Percentiles rank a stretch among this genome's conserved stretches.
phyloP scores from a whole-genome alignment of 2,888 invertebrate genomes.

The Coelinius sp. region DNA sequence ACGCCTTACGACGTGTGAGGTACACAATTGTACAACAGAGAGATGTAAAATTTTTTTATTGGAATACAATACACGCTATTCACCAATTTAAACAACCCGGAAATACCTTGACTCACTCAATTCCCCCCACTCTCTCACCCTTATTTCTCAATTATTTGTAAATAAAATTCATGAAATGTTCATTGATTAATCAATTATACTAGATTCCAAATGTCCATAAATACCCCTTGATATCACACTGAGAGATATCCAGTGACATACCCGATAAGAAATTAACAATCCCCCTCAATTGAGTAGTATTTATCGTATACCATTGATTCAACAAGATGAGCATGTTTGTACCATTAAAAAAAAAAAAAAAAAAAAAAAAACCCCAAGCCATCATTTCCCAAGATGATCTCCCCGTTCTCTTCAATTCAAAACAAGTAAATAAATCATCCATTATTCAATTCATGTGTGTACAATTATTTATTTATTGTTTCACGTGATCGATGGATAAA shows the following conservation, averaged over 20 bases:
- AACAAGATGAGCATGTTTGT: neutral
- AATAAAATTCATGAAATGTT: too few species aligned
- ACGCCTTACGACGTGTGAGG: slow-evolving; percentile 33
- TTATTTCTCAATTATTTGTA: neutral
- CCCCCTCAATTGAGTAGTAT: neutral
- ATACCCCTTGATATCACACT: too few species aligned
- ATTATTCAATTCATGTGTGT: slow-evolving; percentile 6
- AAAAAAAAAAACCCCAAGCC: too few species aligned
- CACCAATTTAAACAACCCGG: slow-evolving; percentile 33
- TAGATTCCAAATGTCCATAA: too few species aligned
- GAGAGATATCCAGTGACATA: too few species aligned
- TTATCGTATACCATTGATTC: neutral
- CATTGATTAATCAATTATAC: too few species aligned
- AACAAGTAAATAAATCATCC: neutral
- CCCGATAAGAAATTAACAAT: too few species aligned
- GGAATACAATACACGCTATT: slow-evolving; percentile 39
- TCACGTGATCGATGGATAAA: neutral
- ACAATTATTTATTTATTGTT: neutral
- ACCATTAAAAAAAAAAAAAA: neutral
- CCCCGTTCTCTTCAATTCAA: neutral
- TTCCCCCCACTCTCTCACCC: too few species aligned
- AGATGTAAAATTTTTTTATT: slow-evolving; percentile 24
- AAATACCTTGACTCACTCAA: slow-evolving; percentile 25
- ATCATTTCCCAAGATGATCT: neutral
- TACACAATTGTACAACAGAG: slow-evolving; percentile 24